These are phyloP conservation scores for Lordiphosa stackelbergi DNA, from an alignment of 1,140 invertebrate species.

Conservation along the genomic window DNA sequence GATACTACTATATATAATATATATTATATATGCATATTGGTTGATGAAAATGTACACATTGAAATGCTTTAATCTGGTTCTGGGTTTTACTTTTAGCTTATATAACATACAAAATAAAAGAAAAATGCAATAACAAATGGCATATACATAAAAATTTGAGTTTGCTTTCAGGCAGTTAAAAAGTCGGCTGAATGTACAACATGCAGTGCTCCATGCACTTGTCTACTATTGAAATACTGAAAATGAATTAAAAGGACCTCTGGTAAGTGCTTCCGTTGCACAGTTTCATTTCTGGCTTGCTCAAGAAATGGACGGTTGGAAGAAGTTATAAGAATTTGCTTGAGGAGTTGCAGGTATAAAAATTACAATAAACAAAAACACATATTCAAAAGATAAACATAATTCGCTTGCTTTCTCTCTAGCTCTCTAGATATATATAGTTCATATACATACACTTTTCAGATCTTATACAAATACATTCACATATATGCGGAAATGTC, in stretches of 20 bases:
- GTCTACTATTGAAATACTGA: too few species aligned
- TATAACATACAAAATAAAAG: slow-evolving; percentile 32
- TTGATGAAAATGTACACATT: slow-evolving; percentile 66
- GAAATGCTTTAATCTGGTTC: slow-evolving; percentile 64
- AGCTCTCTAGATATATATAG: slow-evolving; percentile 14
- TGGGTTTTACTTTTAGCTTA: slow-evolving; percentile 16
- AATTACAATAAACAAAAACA: slow-evolving; percentile 43
- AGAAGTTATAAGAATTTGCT: too few species aligned
- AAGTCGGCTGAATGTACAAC: background rate
- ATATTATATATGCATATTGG: slow-evolving; percentile 5
- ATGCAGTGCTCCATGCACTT: too few species aligned
- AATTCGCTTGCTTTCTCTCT: slow-evolving; percentile 39
- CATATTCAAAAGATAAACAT: slow-evolving; percentile 45
- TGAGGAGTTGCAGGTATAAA: background rate
- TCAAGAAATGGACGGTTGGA: too few species aligned
- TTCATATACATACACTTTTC: slow-evolving; percentile 62
- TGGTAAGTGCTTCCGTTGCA: too few species aligned
- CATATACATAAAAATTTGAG: slow-evolving; percentile 23
- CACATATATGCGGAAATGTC: slow-evolving; percentile 27
- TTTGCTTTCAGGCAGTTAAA: slow-evolving; percentile 3
- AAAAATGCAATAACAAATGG: slow-evolving; percentile 44
- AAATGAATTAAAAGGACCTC: too few species aligned
- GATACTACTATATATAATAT: slow-evolving; percentile 29
- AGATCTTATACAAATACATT: slow-evolving; percentile 49
- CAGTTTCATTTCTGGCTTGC: too few species aligned